Percentiles rank a stretch among this genome's conserved stretches.
These are phyloP conservation scores for Lasioglossum morio DNA, from an alignment of 2,888 invertebrate genomes.

Conservation along the genomic window DNA sequence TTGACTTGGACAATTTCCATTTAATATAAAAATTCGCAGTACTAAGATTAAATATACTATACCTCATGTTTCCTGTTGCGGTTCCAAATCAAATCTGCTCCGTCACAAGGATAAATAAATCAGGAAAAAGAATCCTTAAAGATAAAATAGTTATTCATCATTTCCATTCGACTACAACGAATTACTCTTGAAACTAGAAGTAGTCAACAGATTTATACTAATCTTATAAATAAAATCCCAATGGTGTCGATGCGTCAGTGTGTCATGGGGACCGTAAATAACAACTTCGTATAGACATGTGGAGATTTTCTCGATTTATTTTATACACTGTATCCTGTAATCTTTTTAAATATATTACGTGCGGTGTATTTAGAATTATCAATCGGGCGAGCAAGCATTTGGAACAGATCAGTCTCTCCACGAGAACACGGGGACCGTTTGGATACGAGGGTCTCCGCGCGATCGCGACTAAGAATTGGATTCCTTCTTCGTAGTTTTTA, in stretches of 20 bases:
- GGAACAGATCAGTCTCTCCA: constrained; percentile 44
- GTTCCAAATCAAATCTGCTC: no score
- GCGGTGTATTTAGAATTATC: constrained; percentile 64
- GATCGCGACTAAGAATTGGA: neutral
- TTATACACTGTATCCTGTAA: constrained; percentile 69
- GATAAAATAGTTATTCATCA: neutral
- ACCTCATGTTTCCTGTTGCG: no score
- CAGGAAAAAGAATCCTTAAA: no score
- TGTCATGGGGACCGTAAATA: no score
- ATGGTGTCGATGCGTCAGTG: no score
- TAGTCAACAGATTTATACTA: neutral
- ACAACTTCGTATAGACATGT: constrained; percentile 8
- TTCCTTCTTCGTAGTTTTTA: neutral
- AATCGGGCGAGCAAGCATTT: constrained; percentile 44
- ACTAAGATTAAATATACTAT: no score
- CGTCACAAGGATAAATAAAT: no score
- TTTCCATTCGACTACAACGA: neutral
- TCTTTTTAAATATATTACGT: constrained; percentile 67
- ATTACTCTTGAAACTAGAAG: no score
- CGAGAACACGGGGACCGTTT: neutral
- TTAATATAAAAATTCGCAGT: no score
- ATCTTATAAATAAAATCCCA: neutral
- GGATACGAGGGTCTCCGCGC: neutral
- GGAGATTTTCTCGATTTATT: constrained; percentile 68
- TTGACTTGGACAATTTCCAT: no score